Evolutionary conservation across 2,888 invertebrate species (phyloP), one percentile per base, ranked within the genome.

Genomic region (Laspeyria flexula): DNA sequence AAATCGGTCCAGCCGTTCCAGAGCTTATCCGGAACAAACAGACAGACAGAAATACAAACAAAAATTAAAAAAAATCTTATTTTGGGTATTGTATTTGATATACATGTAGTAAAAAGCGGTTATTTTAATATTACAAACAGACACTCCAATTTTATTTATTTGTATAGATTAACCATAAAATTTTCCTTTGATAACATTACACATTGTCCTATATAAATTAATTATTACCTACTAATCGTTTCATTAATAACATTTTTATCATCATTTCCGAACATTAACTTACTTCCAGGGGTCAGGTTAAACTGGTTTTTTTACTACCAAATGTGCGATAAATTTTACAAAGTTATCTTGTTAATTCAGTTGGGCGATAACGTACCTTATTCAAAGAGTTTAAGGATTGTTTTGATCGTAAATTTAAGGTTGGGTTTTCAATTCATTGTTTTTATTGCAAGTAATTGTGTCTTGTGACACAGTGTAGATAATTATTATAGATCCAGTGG

Each of bases 401-500:
- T 71, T 71, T 68, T 64, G 57, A 34, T 37, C 0, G 65, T 7
- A 48, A 33, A 29, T 15, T 6, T 41, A 31, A 47, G 9, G 29
- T 40, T 43, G 66, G 55, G 23, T 47, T 44, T 47, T 35, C 41
- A 51, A 55, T 58, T 55, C 11, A 13, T 39, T 52, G 44, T 54
- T 59, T 61, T 57, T 57, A 67, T 55, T 71, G 55, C 64, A 33
- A 49, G 47, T 49, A 71, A 63, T 71, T 57, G 48, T 59, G 25
- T 44, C 42, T 43, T 35, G 38, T 42, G 53, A 6, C 71, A 63
- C 35, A 55, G 64, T 25, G 4, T 10, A 30, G 4, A 25, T 21
- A 7, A 25, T 25, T 25, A 1, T 7, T 6, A 7, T 25, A 25
- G 7, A 25, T 4, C 7, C 25, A 25, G 25, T 6, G 2, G 3